Evolutionary conservation across 2,797 vertebrate species (phyloP).

Genomic region (Rhodeus uyekii): DNA sequence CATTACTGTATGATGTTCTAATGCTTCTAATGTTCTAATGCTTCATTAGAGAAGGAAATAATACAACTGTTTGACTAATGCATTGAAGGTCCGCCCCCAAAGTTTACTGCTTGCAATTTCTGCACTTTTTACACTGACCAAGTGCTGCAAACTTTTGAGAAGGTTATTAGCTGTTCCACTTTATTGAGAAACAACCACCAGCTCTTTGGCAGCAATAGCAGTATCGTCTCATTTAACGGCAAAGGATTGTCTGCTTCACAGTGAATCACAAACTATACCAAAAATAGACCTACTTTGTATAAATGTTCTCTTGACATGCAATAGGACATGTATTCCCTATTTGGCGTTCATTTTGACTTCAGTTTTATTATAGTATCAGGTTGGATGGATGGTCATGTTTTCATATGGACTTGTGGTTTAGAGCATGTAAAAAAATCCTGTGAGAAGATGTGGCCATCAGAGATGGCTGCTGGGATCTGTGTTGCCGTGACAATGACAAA

Average conservation of each 20-base stretch:
- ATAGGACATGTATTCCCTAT: neutral
- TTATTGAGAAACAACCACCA: conserved; percentile 3
- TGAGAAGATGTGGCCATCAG: conserved; percentile 32
- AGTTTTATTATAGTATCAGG: neutral
- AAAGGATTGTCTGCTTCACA: neutral
- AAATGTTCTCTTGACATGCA: neutral
- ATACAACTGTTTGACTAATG: neutral
- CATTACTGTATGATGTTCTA: too few species aligned
- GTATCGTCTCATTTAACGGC: neutral
- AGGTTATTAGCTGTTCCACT: conserved; percentile 7
- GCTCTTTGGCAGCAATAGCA: conserved; percentile 8
- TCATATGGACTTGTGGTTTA: conserved; percentile 6
- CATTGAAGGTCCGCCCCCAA: neutral
- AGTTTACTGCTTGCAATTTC: neutral
- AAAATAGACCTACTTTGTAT: neutral
- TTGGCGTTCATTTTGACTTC: neutral
- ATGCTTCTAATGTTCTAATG: neutral
- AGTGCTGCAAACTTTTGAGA: neutral
- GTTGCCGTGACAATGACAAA: conserved; percentile 52
- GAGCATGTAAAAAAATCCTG: conserved; percentile 29
- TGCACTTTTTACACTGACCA: neutral
- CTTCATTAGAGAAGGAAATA: neutral
- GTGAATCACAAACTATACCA: neutral
- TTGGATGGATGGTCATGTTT: neutral
- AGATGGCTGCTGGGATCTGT: conserved; percentile 48